phyloP scores from a whole-genome alignment of 2,113 vertebrate genomes.

The Arvicanthis niloticus region DNA sequence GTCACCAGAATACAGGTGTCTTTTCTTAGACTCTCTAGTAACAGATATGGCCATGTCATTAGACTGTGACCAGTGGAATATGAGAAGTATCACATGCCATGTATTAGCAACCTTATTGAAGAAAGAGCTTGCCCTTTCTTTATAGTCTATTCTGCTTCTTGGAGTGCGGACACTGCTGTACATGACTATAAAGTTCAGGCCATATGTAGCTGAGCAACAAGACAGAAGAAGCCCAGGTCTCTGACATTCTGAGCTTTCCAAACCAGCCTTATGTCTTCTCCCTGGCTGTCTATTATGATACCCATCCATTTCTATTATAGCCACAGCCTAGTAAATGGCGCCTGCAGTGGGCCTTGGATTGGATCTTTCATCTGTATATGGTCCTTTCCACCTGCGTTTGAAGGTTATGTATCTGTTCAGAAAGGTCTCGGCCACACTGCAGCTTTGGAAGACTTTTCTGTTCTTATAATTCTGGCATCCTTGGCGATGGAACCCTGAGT shows the following conservation, averaged over 20 bases:
- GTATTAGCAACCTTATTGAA: not conserved
- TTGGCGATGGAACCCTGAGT: not conserved
- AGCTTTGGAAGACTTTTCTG: not conserved
- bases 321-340: not conserved
- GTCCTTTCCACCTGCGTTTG: not conserved
- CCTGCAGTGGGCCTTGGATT: not conserved
- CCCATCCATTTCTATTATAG: not conserved
- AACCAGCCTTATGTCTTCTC: not conserved
- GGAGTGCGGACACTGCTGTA: not conserved
- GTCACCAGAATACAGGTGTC: not conserved
- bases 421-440: not conserved
- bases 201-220: not conserved
- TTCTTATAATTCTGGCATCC: not conserved
- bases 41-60: not conserved
- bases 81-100: not conserved
- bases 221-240: not conserved
- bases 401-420: not conserved
- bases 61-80: not conserved
- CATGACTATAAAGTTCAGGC: not conserved
- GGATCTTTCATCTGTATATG: not conserved
- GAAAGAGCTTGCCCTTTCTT: not conserved
- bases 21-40: not conserved
- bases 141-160: not conserved
- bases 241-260: not conserved
- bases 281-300: not conserved